A percentile compares a stretch with the other conserved stretches of the same genome.
Conservation (phyloP, 2,113 vertebrate species). For the Carlito syrichta region DNA sequence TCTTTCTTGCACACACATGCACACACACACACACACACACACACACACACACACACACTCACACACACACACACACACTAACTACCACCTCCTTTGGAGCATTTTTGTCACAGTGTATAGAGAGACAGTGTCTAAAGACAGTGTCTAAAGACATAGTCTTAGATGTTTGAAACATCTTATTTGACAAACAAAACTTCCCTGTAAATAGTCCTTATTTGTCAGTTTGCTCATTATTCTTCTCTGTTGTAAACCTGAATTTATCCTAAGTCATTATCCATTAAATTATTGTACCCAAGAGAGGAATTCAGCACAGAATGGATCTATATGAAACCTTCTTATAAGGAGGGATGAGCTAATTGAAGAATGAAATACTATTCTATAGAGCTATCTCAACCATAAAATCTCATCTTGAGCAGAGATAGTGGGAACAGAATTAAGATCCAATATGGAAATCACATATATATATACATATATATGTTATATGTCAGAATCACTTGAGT, state of each 20-base stretch:
- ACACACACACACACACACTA: neutral
- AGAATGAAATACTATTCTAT: neutral
- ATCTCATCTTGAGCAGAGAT: neutral
- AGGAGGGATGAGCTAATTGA: neutral
- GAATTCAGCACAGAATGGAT: neutral
- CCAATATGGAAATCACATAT: neutral
- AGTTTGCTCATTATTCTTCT: constrained; percentile 35
- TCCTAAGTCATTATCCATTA: neutral
- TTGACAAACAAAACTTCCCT: neutral
- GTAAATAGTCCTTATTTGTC: neutral
- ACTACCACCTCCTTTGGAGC: neutral
- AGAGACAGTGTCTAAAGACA: neutral
- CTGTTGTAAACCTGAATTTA: neutral
- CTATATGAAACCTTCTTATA: neutral
- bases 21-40: neutral
- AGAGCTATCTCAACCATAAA: neutral
- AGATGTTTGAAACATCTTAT: neutral
- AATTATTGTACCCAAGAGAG: neutral
- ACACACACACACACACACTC: neutral
- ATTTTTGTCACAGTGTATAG: neutral
- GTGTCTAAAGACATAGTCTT: neutral
- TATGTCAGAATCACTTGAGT: neutral
- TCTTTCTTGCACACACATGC: too few relatives aligned
- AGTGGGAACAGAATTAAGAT: neutral
- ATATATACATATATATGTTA: neutral